These are phyloP conservation scores for Sparidentex hasta DNA, from an alignment of 2,797 vertebrate genomes.

Conservation along the genomic window DNA sequence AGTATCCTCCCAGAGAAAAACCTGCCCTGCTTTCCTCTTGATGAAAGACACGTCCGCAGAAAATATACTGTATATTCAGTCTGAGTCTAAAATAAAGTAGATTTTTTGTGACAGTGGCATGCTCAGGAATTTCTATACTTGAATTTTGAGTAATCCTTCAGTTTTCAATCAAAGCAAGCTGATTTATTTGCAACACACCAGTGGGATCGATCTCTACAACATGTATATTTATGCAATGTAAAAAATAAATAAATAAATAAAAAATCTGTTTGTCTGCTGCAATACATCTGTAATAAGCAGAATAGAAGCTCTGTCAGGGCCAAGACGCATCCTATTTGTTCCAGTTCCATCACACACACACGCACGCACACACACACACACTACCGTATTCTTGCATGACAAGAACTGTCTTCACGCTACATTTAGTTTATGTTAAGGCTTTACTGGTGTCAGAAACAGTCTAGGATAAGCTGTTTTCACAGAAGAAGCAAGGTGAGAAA, in stretches of 20 bases:
- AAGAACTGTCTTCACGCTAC: slow-evolving; percentile 68
- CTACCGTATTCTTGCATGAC: slow-evolving; percentile 56
- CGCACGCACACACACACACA: slow-evolving; percentile 47
- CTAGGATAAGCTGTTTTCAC: slow-evolving; percentile 68
- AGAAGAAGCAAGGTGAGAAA: slow-evolving; percentile 53
- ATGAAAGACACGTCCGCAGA: slow-evolving; percentile 45
- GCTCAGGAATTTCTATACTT: slow-evolving; percentile 10
- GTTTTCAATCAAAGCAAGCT: slow-evolving; percentile 38
- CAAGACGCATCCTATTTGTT: slow-evolving; percentile 67
- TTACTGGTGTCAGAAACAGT: slow-evolving; percentile 64
- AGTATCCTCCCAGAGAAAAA: slow-evolving; percentile 59
- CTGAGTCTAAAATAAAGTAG: slow-evolving; percentile 30
- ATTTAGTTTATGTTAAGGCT: slow-evolving; percentile 72
- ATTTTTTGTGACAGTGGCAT: neutral
- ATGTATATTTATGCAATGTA: slow-evolving; percentile 47
- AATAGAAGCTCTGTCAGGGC: slow-evolving; percentile 41
- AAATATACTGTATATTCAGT: slow-evolving; percentile 36
- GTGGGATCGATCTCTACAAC: slow-evolving; percentile 32
- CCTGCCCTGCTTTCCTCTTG: slow-evolving; percentile 54
- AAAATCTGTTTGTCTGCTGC: slow-evolving; percentile 39
- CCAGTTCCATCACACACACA: slow-evolving; percentile 55
- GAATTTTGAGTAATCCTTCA: slow-evolving; percentile 25
- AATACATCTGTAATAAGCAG: slow-evolving; percentile 59
- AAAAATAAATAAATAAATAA: too few relatives aligned
- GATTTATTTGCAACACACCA: slow-evolving; percentile 35